phyloP scores from a whole-genome alignment of 1,140 invertebrate genomes.

The Pachypsylla venusta region DNA sequence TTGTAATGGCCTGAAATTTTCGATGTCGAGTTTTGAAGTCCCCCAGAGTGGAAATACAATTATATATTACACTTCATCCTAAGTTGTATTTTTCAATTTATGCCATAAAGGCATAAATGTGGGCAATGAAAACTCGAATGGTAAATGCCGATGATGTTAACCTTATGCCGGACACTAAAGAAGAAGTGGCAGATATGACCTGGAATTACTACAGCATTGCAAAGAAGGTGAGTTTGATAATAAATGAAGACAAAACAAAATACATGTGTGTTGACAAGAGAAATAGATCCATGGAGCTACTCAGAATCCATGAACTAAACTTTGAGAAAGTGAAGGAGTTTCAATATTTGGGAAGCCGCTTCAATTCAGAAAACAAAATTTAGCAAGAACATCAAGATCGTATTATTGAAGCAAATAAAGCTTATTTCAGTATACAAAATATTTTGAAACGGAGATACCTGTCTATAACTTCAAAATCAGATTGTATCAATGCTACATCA shows the following conservation, averaged over 20 bases:
- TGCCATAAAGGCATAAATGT: neutral
- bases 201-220: neutral
- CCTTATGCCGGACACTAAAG: constrained; percentile 6
- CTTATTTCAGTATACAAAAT: too few species aligned
- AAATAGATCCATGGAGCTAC: neutral
- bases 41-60: too few species aligned
- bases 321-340: constrained; percentile 14
- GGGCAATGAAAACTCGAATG: constrained; percentile 1
- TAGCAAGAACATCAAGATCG: too few species aligned
- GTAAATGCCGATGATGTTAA: constrained; percentile 12
- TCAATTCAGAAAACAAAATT: constrained; percentile 9
- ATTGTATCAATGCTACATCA: too few species aligned
- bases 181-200: constrained; percentile 4
- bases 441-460: too few species aligned
- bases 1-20: too few species aligned
- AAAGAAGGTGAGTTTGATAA: constrained; percentile 6
- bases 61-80: too few species aligned
- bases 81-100: too few species aligned
- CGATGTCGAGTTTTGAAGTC: too few species aligned
- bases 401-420: too few species aligned
- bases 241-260: constrained; percentile 13
- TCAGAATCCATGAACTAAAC: constrained; percentile 8
- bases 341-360: constrained; percentile 14
- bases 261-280: constrained; percentile 11
- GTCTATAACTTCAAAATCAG: too few species aligned